Evolutionary conservation across 2,797 vertebrate genomes (phyloP).

Genomic region (Lepus oiostolus): DNA sequence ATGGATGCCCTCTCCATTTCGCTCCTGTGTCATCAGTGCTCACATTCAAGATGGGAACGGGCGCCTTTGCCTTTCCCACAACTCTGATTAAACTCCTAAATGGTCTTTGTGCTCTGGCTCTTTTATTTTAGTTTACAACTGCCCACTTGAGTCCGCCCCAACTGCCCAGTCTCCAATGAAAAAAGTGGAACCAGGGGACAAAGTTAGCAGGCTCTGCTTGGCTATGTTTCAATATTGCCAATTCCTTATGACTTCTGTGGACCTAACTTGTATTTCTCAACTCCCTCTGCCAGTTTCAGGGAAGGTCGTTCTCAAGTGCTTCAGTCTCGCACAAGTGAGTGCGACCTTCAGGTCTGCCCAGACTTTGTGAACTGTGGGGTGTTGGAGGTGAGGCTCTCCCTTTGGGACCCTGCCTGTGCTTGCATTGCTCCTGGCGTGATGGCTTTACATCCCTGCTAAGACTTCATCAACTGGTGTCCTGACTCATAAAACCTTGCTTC

Average conservation of each 20-base stretch:
- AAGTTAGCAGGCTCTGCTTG: background rate
- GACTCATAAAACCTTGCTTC: background rate
- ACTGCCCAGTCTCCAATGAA: background rate
- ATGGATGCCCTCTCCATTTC: too few species aligned
- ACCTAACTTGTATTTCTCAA: background rate
- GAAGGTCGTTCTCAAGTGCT: background rate
- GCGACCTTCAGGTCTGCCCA: background rate
- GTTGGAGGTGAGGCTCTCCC: background rate
- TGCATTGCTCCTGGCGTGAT: background rate
- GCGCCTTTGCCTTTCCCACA: background rate
- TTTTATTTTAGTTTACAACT: conserved; percentile 1
- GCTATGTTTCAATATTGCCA: background rate
- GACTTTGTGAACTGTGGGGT: background rate
- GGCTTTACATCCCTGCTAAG: background rate
- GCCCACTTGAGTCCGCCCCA: background rate
- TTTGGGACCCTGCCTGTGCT: background rate
- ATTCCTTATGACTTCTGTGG: background rate
- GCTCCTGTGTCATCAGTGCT: background rate
- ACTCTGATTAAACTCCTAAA: background rate
- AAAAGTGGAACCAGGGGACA: background rate
- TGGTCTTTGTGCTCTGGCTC: background rate
- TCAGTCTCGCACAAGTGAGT: background rate
- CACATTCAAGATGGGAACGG: background rate
- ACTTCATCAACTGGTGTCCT: background rate
- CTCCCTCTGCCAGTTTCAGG: background rate